A percentile compares a stretch with the other conserved stretches of the same genome.
Conservation (phyloP, 2,888 invertebrate genomes). For the Hirtodrosophila cameraria region DNA sequence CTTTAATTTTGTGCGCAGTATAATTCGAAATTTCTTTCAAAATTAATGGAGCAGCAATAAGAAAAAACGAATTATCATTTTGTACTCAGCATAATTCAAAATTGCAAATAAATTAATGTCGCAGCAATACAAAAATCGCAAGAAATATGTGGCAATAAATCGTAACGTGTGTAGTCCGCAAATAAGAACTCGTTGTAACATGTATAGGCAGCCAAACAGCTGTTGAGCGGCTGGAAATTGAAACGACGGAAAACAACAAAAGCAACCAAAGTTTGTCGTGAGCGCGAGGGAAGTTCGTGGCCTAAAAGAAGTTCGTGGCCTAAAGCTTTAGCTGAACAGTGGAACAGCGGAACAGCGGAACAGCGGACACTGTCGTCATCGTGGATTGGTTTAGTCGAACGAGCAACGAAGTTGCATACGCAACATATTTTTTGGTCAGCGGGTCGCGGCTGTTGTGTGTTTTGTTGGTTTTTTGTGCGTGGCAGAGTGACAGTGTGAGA, state of each 20-base stretch:
- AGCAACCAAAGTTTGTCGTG: slow-evolving; percentile 25
- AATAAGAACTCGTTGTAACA: not conserved
- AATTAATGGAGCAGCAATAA: no score
- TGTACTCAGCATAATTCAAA: no score
- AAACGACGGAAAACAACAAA: slow-evolving; percentile 17
- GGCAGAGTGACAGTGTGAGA: slow-evolving; percentile 26
- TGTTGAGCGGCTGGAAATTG: slow-evolving; percentile 27
- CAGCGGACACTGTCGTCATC: slow-evolving; percentile 10
- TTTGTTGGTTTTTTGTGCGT: slow-evolving; percentile 45
- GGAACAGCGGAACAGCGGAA: slow-evolving; percentile 5
- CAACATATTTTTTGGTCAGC: slow-evolving; percentile 51
- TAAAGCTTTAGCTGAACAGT: slow-evolving; percentile 32
- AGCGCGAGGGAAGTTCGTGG: slow-evolving; percentile 2
- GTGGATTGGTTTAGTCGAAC: slow-evolving; percentile 43
- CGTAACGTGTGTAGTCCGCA: slow-evolving; percentile 24
- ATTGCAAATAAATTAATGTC: no score
- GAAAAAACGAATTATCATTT: no score
- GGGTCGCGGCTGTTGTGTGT: slow-evolving; percentile 49
- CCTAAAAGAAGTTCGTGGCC: not conserved
- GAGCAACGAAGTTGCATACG: slow-evolving; percentile 58
- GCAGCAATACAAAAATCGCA: no score
- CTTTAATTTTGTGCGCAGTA: no score
- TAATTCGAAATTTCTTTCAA: no score
- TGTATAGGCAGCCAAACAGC: slow-evolving; percentile 36
- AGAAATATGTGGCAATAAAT: not conserved